Percentiles rank a stretch among this genome's conserved stretches.
These are phyloP conservation scores for Polydesmus complanatus DNA, from an alignment of 2,888 invertebrate species.

Conservation along the genomic window DNA sequence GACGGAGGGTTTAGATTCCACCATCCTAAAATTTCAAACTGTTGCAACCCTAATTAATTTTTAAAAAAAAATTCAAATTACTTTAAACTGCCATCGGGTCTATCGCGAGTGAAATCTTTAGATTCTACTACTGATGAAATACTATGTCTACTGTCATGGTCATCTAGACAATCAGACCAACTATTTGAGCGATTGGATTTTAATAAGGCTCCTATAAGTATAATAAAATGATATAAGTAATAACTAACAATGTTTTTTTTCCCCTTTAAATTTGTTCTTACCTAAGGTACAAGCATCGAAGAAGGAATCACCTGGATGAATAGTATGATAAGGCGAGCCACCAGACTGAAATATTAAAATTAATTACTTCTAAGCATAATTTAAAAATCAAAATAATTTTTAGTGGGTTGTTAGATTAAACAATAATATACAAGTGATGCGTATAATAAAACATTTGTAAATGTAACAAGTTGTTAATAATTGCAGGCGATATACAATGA, in stretches of 20 bases:
- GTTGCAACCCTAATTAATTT: not conserved
- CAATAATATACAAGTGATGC: no score
- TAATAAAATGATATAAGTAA: not conserved
- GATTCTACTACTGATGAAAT: constrained; percentile 23
- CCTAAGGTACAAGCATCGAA: constrained; percentile 38
- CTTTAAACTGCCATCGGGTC: constrained; percentile 29
- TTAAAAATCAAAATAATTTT: no score
- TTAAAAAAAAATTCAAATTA: constrained; percentile 18
- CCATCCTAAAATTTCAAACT: constrained; percentile 30
- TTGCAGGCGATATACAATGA: no score
- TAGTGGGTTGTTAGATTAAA: no score
- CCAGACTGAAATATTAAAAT: constrained; percentile 47
- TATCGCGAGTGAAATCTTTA: constrained; percentile 26
- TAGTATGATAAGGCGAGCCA: constrained; percentile 80
- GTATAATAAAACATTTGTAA: no score
- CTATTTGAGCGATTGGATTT: constrained; percentile 59
- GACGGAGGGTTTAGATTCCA: constrained; percentile 39
- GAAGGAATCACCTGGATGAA: constrained; percentile 63
- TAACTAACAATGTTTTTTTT: not conserved
- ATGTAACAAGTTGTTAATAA: no score
- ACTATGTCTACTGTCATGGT: constrained; percentile 34
- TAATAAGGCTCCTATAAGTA: constrained; percentile 20
- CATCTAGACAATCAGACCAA: constrained; percentile 74
- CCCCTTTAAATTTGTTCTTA: not conserved
- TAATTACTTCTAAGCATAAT: no score